Evolutionary conservation across 2,888 invertebrate genomes (phyloP).

Genomic region (Seira musarum): DNA sequence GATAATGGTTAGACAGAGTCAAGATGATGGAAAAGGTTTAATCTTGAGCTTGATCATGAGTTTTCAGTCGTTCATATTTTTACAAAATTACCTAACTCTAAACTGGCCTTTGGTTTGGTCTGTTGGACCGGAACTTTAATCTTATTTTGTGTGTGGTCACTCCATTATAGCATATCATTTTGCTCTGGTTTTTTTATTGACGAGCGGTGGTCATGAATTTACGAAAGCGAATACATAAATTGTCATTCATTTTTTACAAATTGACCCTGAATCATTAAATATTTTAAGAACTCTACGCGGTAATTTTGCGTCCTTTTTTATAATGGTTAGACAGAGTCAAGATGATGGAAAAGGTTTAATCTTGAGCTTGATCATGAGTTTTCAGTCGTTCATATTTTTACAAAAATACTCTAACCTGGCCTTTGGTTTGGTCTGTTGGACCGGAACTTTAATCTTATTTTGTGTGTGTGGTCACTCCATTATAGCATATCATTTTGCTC

Average conservation of each 20-base stretch:
- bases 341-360: slow-evolving; percentile 14
- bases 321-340: no score
- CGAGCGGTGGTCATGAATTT: neutral
- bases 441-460: slow-evolving; percentile 37
- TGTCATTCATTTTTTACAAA: neutral
- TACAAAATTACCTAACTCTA: neutral
- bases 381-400: neutral
- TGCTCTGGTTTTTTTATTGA: neutral
- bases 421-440: slow-evolving; percentile 7
- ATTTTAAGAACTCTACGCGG: neutral
- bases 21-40: neutral
- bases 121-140: slow-evolving; percentile 36
- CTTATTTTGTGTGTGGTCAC: slow-evolving; percentile 17
- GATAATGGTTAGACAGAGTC: neutral
- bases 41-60: slow-evolving; percentile 14
- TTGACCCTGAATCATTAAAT: slow-evolving; percentile 28
- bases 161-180: neutral
- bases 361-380: slow-evolving; percentile 25
- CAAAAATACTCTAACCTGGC: neutral
- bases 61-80: neutral
- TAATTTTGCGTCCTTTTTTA: no score
- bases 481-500: neutral
- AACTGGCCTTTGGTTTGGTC: neutral
- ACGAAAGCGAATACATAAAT: neutral
- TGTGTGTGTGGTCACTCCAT: slow-evolving; percentile 9